Percentiles rank a stretch among this genome's conserved stretches.
phyloP scores from a whole-genome alignment of 2,888 invertebrate genomes.

The Melinaea menophilus region DNA sequence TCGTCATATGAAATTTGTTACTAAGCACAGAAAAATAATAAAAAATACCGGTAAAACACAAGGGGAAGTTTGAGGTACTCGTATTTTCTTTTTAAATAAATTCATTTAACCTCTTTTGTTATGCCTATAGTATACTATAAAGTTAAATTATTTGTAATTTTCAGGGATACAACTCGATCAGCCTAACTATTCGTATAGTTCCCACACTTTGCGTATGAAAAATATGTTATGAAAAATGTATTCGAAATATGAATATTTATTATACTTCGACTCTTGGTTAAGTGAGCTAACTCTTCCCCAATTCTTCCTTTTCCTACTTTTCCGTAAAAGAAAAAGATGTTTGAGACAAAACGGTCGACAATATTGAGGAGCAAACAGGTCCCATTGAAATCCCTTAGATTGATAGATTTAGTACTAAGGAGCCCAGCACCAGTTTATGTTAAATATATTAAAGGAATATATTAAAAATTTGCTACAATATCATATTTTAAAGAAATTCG shows the following conservation, averaged over 20 bases:
- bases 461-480: slow-evolving; percentile 34
- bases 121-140: slow-evolving; percentile 45
- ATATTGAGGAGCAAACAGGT: no score
- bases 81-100: slow-evolving; percentile 69
- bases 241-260: neutral
- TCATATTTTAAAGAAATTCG: no score
- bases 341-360: no score
- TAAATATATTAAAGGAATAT: slow-evolving; percentile 39
- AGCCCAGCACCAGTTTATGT: slow-evolving; percentile 54
- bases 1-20: slow-evolving; percentile 75
- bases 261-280: no score
- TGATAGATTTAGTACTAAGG: slow-evolving; percentile 37
- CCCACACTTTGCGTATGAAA: slow-evolving; percentile 70
- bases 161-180: slow-evolving; percentile 80
- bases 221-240: slow-evolving; percentile 57
- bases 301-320: neutral
- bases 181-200: slow-evolving; percentile 66
- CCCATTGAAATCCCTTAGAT: neutral
- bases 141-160: slow-evolving; percentile 36
- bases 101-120: slow-evolving; percentile 74
- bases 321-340: neutral
- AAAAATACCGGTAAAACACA: slow-evolving; percentile 73
- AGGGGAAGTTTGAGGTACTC: slow-evolving; percentile 81
- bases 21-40: slow-evolving; percentile 63
- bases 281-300: no score